phyloP scores from a whole-genome alignment of 2,797 vertebrate species.

The Falco concolor region DNA sequence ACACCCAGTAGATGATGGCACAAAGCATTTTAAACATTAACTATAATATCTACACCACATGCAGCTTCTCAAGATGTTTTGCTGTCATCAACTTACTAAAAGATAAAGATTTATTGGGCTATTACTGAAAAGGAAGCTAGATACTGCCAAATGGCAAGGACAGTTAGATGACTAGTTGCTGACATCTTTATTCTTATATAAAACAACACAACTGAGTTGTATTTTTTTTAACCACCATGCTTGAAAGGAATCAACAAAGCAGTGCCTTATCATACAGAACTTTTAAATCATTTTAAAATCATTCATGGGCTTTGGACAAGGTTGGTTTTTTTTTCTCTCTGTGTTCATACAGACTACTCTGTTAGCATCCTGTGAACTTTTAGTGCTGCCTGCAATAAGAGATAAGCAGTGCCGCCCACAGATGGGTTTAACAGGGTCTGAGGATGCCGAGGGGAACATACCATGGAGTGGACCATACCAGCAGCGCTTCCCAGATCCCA shows the following conservation, averaged over 20 bases:
- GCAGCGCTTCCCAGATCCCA: background rate
- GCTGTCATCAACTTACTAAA: slow-evolving; percentile 53
- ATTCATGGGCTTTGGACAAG: background rate
- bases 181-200: slow-evolving; percentile 48
- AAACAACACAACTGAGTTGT: slow-evolving; percentile 21
- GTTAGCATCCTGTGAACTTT: background rate
- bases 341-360: background rate
- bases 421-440: background rate
- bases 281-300: background rate
- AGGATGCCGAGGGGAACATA: background rate
- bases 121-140: slow-evolving; percentile 59
- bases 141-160: slow-evolving; percentile 59
- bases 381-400: background rate
- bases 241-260: slow-evolving; percentile 15
- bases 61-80: slow-evolving; percentile 61
- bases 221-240: slow-evolving; percentile 24
- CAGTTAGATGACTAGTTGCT: slow-evolving; percentile 53
- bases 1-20: slow-evolving; percentile 12
- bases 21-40: slow-evolving; percentile 31
- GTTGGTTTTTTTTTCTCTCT: background rate
- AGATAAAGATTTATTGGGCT: slow-evolving; percentile 67
- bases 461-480: background rate
- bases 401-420: background rate
- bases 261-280: background rate
- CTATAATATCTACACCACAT: slow-evolving; percentile 43